Evolutionary conservation across 2,888 invertebrate species (phyloP).

Genomic region (Pasiphila rectangulata): DNA sequence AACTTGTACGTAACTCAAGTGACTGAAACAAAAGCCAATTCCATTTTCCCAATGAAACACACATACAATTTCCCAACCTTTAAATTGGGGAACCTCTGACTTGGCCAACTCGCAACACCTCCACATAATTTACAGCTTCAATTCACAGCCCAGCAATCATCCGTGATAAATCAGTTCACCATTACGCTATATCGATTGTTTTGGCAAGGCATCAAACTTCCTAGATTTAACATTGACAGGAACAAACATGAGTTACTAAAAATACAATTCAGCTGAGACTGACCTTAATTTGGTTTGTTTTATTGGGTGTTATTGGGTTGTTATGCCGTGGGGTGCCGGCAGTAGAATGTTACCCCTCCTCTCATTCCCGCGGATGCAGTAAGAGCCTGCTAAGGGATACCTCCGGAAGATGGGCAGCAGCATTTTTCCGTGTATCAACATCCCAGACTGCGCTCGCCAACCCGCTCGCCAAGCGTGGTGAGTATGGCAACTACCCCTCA

Average conservation of each 20-base stretch:
- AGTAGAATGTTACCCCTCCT: too few species aligned
- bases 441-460: too few species aligned
- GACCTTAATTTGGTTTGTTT: slow-evolving; percentile 12
- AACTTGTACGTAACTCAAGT: too few species aligned
- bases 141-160: slow-evolving; percentile 2
- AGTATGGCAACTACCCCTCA: too few species aligned
- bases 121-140: slow-evolving; percentile 14
- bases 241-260: slow-evolving; percentile 34
- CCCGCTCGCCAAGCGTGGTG: too few species aligned
- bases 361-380: too few species aligned
- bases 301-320: slow-evolving; percentile 11
- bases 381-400: too few species aligned
- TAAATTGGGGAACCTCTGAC: not conserved
- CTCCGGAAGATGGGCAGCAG: too few species aligned
- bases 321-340: too few species aligned
- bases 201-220: slow-evolving; percentile 47
- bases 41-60: not conserved
- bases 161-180: slow-evolving; percentile 5
- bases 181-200: slow-evolving; percentile 25
- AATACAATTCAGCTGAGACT: slow-evolving; percentile 41
- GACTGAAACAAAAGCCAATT: too few species aligned
- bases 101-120: not conserved
- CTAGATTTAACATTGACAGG: slow-evolving; percentile 43
- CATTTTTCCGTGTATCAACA: too few species aligned
- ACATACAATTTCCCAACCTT: not conserved